Percentiles rank a stretch among this genome's conserved stretches.
Evolutionary conservation across 2,113 vertebrate genomes (phyloP).

Genomic region (Mellivora capensis): DNA sequence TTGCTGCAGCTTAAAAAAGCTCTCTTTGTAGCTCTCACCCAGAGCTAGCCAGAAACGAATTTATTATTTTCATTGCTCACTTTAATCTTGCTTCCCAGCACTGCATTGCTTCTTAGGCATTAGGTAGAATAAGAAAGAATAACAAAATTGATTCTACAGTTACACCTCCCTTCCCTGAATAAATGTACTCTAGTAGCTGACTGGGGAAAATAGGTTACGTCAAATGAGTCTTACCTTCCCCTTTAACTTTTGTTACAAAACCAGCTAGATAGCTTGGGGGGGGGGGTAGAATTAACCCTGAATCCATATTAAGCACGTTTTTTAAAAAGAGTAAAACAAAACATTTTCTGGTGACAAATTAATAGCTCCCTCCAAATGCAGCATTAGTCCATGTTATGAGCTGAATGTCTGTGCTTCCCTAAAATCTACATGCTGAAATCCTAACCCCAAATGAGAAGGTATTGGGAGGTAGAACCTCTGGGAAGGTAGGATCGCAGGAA

Average conservation of each 20-base stretch:
- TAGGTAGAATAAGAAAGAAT: background rate
- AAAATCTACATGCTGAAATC: background rate
- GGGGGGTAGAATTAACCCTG: background rate
- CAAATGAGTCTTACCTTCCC: background rate
- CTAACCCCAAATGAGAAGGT: background rate
- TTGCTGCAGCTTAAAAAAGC: background rate
- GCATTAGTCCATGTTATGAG: background rate
- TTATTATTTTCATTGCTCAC: background rate
- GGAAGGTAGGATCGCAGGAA: background rate
- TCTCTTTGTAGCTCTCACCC: background rate
- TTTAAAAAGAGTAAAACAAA: background rate
- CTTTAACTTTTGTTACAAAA: slow-evolving; percentile 30
- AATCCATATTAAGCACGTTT: background rate
- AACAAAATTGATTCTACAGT: background rate
- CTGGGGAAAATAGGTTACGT: background rate
- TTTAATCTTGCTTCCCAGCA: background rate
- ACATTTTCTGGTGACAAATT: background rate
- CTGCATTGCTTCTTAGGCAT: background rate
- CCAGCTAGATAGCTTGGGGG: background rate
- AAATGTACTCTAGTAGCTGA: background rate
- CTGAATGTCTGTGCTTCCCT: background rate
- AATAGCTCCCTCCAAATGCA: background rate
- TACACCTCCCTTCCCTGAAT: background rate
- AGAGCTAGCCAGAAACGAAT: background rate
- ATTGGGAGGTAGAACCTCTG: background rate